Evolutionary conservation across 1,140 invertebrate genomes (phyloP), one percentile per base, ranked within the genome.

Genomic region (Dendrolimus punctatus): DNA sequence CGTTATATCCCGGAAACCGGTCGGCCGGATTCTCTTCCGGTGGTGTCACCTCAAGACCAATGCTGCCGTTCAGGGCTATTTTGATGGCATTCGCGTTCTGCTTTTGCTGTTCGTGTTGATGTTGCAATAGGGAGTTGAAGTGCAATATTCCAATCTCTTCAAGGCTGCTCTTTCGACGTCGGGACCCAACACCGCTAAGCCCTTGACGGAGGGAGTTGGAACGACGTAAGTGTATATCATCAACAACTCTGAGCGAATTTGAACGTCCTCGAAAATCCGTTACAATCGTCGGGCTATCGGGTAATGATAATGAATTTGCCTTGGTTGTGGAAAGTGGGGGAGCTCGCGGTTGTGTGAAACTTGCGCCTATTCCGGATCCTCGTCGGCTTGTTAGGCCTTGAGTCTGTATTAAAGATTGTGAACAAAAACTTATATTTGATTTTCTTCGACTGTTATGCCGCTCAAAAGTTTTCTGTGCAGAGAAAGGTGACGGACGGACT

Each of bases 391-490:
- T 69, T 5, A 66, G 64, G 8, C 80, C 75, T 50, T 84, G 86
- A 6, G 91, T 90, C 68, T 90, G 91, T 84, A 94, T 90, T 56
- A 93, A 90, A 9, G 93, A 89, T 64, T 93, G 92, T 40, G 94
- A 95, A 73, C 94, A 95, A 82, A 96, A 95, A 66, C 95, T 96
- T 60, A 97, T 96, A 85, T 96, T 95, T 41, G 94, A 96, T 80
- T 96, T 96, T n/a, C 95, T 89, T 2, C 95, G 88, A 40, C 94
- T 95, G 77, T 97, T 97, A 85, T 96, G 95, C 4, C 95, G 88
- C 71, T 96, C 95, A 80, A 97, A 98, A 2, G 95, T 96, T 84
- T 97, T 98, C 79, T 97, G 95, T 5, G 95, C 95, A 37, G 95
- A 96, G 71, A 97, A 97, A 5, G 96, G 95, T 67, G 94, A 96